A percentile compares a stretch with the other conserved stretches of the same genome.
Evolutionary conservation across 2,888 invertebrate genomes (phyloP).

Genomic region (Acholoe squamosa): DNA sequence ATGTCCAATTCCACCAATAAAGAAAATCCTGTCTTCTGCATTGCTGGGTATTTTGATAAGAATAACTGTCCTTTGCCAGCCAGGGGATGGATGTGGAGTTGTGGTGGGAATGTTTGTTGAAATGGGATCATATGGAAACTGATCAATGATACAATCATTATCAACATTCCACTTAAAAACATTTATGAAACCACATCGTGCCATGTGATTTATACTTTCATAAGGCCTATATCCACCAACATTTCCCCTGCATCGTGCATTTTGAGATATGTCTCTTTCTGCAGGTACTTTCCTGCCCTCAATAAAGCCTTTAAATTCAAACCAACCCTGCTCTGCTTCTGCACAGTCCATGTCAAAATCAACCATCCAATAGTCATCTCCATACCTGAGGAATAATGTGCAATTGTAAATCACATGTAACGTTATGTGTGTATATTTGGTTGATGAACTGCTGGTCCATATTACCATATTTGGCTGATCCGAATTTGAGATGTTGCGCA

Average conservation of each 20-base stretch:
- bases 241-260: not conserved
- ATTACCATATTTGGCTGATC: too few relatives aligned
- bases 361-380: conserved; percentile 82
- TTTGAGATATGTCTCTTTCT: not conserved
- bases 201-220: conserved; percentile 70
- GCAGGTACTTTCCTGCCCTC: not conserved
- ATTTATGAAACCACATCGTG: conserved; percentile 69
- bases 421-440: too few relatives aligned
- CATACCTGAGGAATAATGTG: conserved; percentile 71
- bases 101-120: too few relatives aligned
- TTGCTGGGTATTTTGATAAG: not conserved
- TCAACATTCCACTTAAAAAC: conserved; percentile 18
- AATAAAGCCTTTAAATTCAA: conserved; percentile 80
- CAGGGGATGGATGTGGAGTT: not conserved
- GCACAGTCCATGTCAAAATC: conserved; percentile 82
- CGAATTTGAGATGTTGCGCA: too few relatives aligned
- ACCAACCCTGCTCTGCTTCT: conserved; percentile 81
- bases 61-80: not conserved
- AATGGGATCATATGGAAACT: too few relatives aligned
- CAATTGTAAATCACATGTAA: too few relatives aligned
- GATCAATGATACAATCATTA: not conserved
- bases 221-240: conserved; percentile 61
- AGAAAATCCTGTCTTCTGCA: not conserved
- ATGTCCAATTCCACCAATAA: not conserved
- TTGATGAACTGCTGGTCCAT: too few relatives aligned